Base-by-base conservation (phyloP, 2,888 invertebrate genomes). In the Lumbricus terrestris region DNA sequence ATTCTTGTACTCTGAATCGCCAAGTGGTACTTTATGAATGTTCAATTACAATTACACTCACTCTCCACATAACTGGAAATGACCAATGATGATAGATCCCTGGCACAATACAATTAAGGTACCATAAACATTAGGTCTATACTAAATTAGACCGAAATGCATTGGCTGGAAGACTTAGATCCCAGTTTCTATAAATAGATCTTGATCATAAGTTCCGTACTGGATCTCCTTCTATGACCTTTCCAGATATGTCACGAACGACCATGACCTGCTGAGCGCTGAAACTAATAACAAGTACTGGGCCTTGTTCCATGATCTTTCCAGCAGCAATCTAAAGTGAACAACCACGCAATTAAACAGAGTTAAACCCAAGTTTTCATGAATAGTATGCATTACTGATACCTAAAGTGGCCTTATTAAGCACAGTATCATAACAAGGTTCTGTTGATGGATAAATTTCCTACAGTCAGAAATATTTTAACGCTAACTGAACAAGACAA, bases 241-340 rank as follows among this genome's bases (percentile, higher is more conserved):
- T 97, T 91, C 97, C 97, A 91, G 96, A 96, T 0, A 95, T 95
- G 95, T 99, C 98, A 92, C 97, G 96, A 15, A 99, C 97, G 93
- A 97, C 98, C 97, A 98, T 97, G 91, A 99, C 98, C 96, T 99
- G 98, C 94, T 99, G 99, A 0, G 98, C 97, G 94, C 97, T 97
- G 96, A 99, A 99, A 92, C 97, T 97, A 91, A 99, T 97, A 88
- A 99, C 97, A 92, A 99, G 95, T 6, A 99, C 98, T 0, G 99
- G 99, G 0, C 99, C 99, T 94, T 99, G 99, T 90, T 99, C 99
- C 98, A 99, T 98, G 94, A 99, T 97, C 95, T 99, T 98, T 0
- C 99, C 99, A 97, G 98, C 98, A 0, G 97, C 97, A 91, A 99
- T 96, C 95, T 96, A 93, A 47, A 40, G 16, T 35, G 20, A 35